Conservation (phyloP, 1,140 invertebrate genomes). For the Polypedilum vanderplanki region DNA sequence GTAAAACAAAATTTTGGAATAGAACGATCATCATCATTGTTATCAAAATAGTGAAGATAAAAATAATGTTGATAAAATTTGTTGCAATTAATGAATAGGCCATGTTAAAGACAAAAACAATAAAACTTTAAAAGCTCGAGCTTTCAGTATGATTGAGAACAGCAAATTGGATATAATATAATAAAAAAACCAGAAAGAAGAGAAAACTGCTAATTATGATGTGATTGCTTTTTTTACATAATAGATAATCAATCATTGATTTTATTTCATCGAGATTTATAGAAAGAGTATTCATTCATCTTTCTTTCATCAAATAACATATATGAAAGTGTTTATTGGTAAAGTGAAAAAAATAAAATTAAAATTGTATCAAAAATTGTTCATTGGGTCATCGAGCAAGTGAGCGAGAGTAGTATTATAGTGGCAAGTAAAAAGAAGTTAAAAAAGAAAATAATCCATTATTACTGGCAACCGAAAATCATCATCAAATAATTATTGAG, state of each 20-base stretch:
- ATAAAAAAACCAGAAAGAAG: not conserved
- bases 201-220: conserved; percentile 25
- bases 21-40: not conserved
- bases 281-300: not conserved
- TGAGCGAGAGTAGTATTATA: not conserved
- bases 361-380: not conserved
- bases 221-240: conserved; percentile 24
- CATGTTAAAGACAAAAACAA: not conserved
- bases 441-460: conserved; percentile 7
- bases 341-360: not conserved
- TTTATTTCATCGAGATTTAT: conserved; percentile 16
- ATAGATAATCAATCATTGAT: conserved; percentile 27
- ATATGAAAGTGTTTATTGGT: not conserved
- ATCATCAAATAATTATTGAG: conserved; percentile 29
- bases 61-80: not conserved
- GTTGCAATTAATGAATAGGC: not conserved
- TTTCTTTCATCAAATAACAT: not conserved
- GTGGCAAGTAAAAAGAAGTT: not conserved
- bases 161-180: not conserved
- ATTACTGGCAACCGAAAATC: conserved; percentile 11
- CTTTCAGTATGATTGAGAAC: no score
- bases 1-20: not conserved
- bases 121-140: not conserved
- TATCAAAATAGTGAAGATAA: not conserved
- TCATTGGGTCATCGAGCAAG: not conserved